Evolutionary conservation across 1,140 invertebrate genomes (phyloP), one percentile per base, ranked within the genome.

Genomic region (Trichonephila inaurata): DNA sequence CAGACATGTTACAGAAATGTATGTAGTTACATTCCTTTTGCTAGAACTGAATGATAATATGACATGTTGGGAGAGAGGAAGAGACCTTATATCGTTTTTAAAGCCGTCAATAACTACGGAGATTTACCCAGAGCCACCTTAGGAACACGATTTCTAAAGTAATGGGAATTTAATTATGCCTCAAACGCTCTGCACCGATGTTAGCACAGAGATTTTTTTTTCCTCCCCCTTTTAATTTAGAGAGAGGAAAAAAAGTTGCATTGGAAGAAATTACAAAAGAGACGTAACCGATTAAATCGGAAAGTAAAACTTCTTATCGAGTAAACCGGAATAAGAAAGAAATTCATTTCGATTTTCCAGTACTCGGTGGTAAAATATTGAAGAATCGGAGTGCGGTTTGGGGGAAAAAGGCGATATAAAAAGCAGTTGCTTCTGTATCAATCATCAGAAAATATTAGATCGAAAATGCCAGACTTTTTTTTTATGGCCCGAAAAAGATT

Each of bases 81-180:
- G 28, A 51, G 51, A 85, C 44, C 82, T 85, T 10, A 85, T 19
- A 85, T 18, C 51, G 14, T 51, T 86, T 86, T 62, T n/a, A 60
- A 62, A 66, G 86, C 33, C 62, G 86, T 21, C 61, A 62, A 40
- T 64, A 88, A 44, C 40, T 60, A 83, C n/a, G n/a, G 51, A 51
- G 51, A 85, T 85, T 85, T 85, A 60, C 28, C 58, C 51, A 28
- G n/a, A 8, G 4, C 83, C 24, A 0, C 44, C 81, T 16, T 58
- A 24, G 16, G 85, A 51, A 86, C 51, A 86, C 85, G 14, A n/a
- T 86, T 88, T 88, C 61, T 44, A 28, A 64, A 88, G 33, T 88
- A 88, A 88, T 66, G 61, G 60, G 62, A 88, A 88, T 88, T 88
- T 88, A 88, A 66, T 88, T 88, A 88, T 64, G 83, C 51, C 83